Evolutionary conservation across 1,140 invertebrate species (phyloP).

Genomic region (Mycetomoellerius zeteki): DNA sequence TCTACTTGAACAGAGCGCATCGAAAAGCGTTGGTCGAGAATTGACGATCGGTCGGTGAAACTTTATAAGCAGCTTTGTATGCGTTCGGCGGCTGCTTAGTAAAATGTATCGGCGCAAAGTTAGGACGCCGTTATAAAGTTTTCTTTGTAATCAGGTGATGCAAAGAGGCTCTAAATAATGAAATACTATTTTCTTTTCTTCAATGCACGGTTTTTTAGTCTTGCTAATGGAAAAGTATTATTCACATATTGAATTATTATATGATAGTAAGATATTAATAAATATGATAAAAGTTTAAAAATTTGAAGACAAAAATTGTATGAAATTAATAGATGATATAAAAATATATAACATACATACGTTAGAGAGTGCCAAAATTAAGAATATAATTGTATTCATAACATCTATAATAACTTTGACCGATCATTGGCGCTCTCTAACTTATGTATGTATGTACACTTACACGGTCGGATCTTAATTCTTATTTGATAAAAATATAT

Average conservation of each 20-base stretch:
- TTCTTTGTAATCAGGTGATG: constrained; percentile 17
- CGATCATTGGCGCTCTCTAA: too few species aligned
- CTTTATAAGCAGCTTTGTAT: constrained; percentile 56
- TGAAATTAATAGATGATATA: not conserved
- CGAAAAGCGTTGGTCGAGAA: constrained; percentile 60
- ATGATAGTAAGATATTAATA: not conserved
- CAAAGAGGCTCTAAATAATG: constrained; percentile 27
- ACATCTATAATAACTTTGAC: too few species aligned
- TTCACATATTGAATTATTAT: not conserved
- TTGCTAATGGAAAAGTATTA: constrained; percentile 7
- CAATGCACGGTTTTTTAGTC: not conserved
- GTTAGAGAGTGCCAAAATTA: too few species aligned
- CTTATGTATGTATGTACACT: too few species aligned
- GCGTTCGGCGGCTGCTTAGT: constrained; percentile 37
- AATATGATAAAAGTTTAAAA: constrained; percentile 4
- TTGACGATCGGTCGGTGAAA: constrained; percentile 35
- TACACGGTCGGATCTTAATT: too few species aligned
- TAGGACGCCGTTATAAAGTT: constrained; percentile 11
- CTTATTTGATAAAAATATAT: not conserved
- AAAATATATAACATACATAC: too few species aligned
- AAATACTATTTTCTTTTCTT: not conserved
- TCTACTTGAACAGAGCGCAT: constrained; percentile 51
- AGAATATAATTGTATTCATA: too few species aligned
- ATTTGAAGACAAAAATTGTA: not conserved
- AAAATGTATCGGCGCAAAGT: constrained; percentile 24